Conservation (phyloP, 1,140 invertebrate genomes). For the Drosophila sturtevanti region DNA sequence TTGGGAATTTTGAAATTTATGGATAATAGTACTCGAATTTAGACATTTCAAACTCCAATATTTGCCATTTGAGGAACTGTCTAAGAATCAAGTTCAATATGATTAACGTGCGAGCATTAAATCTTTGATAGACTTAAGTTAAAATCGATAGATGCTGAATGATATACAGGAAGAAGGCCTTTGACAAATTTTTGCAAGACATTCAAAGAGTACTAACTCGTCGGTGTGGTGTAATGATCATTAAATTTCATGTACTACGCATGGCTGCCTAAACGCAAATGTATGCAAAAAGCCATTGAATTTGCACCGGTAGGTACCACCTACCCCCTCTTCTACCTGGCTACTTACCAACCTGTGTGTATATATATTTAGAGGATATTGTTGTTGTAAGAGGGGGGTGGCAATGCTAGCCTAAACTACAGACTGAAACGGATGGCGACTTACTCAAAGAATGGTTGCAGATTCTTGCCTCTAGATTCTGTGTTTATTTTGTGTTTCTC, state of each 20-base stretch:
- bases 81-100: too few species aligned
- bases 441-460: slow-evolving; percentile 72
- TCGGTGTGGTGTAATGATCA: neutral
- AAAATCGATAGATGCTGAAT: too few species aligned
- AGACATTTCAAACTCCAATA: too few species aligned
- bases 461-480: slow-evolving; percentile 79
- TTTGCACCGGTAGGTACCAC: slow-evolving; percentile 45
- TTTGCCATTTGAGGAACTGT: too few species aligned
- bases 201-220: slow-evolving; percentile 7
- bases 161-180: too few species aligned
- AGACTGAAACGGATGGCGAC: slow-evolving; percentile 1
- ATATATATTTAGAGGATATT: too few species aligned
- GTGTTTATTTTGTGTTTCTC: slow-evolving; percentile 64
- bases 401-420: neutral
- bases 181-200: too few species aligned
- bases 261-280: slow-evolving; percentile 79
- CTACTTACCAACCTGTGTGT: neutral
- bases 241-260: slow-evolving; percentile 43
- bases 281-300: slow-evolving; percentile 80
- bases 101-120: too few species aligned
- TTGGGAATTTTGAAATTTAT: too few species aligned
- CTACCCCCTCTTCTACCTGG: neutral
- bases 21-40: too few species aligned
- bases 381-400: neutral
- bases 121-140: too few species aligned